These are phyloP conservation scores for Lutraria lutraria DNA, from an alignment of 2,888 invertebrate species.

Conservation along the genomic window DNA sequence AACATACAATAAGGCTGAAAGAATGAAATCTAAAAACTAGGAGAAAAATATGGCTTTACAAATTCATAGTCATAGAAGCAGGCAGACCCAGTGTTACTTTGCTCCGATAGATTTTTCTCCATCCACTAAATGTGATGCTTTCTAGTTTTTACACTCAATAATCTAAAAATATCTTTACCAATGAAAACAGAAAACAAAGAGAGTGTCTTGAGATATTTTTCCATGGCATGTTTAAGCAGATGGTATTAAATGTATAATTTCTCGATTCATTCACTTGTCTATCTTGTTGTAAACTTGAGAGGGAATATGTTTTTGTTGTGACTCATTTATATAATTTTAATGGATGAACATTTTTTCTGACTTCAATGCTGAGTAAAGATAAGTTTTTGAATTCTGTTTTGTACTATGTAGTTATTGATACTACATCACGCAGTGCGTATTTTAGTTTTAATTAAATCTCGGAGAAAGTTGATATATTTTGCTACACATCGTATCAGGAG, in stretches of 20 bases:
- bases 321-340: conserved; percentile 42
- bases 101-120: conserved; percentile 14
- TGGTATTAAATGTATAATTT: conserved; percentile 37
- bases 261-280: conserved; percentile 30
- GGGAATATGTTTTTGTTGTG: conserved; percentile 33
- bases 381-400: background rate
- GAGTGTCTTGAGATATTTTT: conserved; percentile 26
- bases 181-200: conserved; percentile 38
- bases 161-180: conserved; percentile 46
- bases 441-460: conserved; percentile 3
- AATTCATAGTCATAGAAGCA: background rate
- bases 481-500: background rate
- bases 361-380: background rate
- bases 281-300: conserved; percentile 34
- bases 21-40: background rate
- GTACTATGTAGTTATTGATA: background rate
- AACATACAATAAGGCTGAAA: background rate
- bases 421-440: background rate
- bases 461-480: conserved; percentile 23
- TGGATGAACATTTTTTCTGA: conserved; percentile 38
- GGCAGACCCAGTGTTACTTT: conserved; percentile 3
- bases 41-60: background rate
- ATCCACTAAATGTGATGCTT: conserved; percentile 27
- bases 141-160: conserved; percentile 44
- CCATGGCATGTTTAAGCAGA: conserved; percentile 37